Base-by-base conservation (phyloP, 2,113 vertebrate species). In the Lutjanus erythropterus region DNA sequence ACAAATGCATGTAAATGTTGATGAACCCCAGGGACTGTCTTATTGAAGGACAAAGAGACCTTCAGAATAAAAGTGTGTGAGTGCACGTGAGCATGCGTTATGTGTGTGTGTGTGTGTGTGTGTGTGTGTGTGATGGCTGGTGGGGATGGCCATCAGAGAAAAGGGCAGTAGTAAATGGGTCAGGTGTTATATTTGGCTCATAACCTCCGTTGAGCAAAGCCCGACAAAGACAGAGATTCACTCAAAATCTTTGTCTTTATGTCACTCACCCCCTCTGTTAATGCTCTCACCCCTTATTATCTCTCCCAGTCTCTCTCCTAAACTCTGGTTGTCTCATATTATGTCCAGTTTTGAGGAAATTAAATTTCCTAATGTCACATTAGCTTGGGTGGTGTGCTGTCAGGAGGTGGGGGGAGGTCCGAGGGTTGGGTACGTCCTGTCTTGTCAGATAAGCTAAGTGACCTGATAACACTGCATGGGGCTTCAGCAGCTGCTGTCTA, bases 181-280 rank as follows among this genome's bases (percentile, higher is more conserved):
- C 89, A 83, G 60, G 33, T 83, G 77, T 88, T 91, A 93, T 89
- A 92, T 92, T 92, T 91, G 87, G 85, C 78, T 78, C 66, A 18
- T 41, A 49, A 81, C 68, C 69, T 78, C 85, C 84, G 23, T 29
- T 78, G 89, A 85, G 60, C 79, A 68, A 80, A 72, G 52, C 47
- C 78, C 75, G 41, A 56, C 80, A 66, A 82, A 78, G 46, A 78
- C 60, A 61, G 35, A 72, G 39, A 18, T 47, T 35, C 68, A 46
- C 50, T 49, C 21, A 68, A 25, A 44, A 2, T 21, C 65, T 53
- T 39, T 42, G 12, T 31, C 25, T 64, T 52, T n/a, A 11, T 47
- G 18, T 21, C 25, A 19, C 69, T 59, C 12, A 7, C 15, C 33
- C 25, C 50, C 25, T 81, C 25, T 16, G 12, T 41, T 62, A 12